phyloP scores from a whole-genome alignment of 1,140 invertebrate genomes.

The Vanessa tameamea region DNA sequence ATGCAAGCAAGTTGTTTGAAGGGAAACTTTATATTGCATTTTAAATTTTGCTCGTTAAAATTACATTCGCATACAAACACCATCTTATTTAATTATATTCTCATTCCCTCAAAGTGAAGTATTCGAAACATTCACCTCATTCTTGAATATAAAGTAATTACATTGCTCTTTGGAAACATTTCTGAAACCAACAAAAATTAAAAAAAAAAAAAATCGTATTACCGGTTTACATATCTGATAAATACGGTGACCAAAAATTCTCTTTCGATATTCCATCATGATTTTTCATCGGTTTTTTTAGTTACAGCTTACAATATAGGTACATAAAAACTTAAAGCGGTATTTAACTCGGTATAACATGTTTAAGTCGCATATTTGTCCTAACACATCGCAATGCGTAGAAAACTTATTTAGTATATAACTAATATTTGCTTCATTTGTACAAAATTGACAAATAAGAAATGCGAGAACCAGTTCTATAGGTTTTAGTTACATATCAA shows the following conservation, averaged over 20 bases:
- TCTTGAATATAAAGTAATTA: constrained; percentile 4
- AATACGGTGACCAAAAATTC: not conserved
- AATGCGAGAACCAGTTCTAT: too few species aligned
- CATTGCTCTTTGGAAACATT: not conserved
- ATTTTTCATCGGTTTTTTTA: too few species aligned
- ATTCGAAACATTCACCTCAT: constrained; percentile 1
- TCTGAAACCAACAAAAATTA: not conserved
- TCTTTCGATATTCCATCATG: not conserved
- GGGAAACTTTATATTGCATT: constrained; percentile 73
- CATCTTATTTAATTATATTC: constrained; percentile 32
- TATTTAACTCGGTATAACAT: too few species aligned
- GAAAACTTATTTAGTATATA: too few species aligned
- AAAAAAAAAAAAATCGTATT: too few species aligned
- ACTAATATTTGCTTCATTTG: too few species aligned
- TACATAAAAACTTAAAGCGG: too few species aligned
- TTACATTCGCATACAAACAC: constrained; percentile 43
- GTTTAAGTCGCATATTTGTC: too few species aligned
- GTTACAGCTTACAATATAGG: too few species aligned
- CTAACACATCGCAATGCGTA: too few species aligned
- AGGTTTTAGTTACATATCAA: too few species aligned
- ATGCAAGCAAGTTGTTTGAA: constrained; percentile 60
- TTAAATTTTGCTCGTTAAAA: constrained; percentile 67
- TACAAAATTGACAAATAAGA: too few species aligned
- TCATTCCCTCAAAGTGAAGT: constrained; percentile 7
- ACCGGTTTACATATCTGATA: not conserved